phyloP scores from a whole-genome alignment of 2,797 vertebrate species.

The Acanthurus leucopareius region DNA sequence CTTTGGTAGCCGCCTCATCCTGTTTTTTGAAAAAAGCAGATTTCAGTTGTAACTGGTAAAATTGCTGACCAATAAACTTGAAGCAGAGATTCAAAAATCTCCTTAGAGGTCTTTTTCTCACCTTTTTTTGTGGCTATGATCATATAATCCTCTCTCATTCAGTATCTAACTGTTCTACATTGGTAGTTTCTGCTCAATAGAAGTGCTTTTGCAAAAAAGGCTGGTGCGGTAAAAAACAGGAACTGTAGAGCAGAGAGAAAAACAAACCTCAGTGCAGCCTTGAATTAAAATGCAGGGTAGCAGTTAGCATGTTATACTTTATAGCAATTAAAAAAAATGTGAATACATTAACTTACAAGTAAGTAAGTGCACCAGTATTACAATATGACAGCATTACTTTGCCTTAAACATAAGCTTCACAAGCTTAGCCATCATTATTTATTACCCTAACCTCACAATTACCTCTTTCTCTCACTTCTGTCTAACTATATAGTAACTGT shows the following conservation, averaged over 20 bases:
- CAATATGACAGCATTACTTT: not conserved
- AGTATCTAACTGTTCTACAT: not conserved
- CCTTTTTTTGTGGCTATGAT: not conserved
- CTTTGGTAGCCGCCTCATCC: not conserved
- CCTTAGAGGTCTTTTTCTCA: not conserved
- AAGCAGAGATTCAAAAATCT: not conserved
- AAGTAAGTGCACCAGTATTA: not conserved
- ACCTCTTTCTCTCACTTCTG: too few relatives aligned
- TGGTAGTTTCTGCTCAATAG: not conserved
- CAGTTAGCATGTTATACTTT: not conserved
- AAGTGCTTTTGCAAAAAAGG: not conserved
- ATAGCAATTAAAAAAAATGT: not conserved
- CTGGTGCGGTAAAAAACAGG: not conserved
- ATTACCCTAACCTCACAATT: too few relatives aligned
- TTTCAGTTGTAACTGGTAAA: not conserved
- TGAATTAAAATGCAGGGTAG: not conserved
- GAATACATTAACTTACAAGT: not conserved
- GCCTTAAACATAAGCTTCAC: not conserved
- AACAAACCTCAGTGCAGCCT: not conserved
- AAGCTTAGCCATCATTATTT: not conserved
- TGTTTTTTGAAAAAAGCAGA: too few relatives aligned
- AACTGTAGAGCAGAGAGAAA: not conserved
- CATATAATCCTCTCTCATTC: not conserved
- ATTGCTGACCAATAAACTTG: not conserved
- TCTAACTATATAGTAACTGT: too few relatives aligned